Evolutionary conservation across 2,797 vertebrate species (phyloP).

Genomic region (Sternarchorhynchus goeldii): DNA sequence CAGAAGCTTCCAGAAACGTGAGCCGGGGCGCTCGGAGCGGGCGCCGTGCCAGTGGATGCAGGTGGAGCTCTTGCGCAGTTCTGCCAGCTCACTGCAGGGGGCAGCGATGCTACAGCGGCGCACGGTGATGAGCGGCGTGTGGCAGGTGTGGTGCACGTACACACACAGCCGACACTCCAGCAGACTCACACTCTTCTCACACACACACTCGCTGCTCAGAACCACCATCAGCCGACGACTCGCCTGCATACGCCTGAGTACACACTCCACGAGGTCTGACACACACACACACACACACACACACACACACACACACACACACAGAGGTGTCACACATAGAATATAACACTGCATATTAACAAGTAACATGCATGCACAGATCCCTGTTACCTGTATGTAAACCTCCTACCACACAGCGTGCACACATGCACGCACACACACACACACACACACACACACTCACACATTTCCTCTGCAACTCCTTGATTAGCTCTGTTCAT

Average conservation of each 20-base stretch:
- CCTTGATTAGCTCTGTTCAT: no score
- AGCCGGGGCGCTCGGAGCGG: constrained; percentile 74
- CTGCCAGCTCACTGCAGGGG: constrained; percentile 75
- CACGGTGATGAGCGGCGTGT: constrained; percentile 79
- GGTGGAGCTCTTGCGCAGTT: constrained; percentile 75
- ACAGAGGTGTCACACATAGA: background rate
- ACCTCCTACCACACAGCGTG: no score
- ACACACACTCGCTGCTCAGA: constrained; percentile 83
- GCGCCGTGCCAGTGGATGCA: constrained; percentile 82
- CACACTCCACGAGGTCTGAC: constrained; percentile 64
- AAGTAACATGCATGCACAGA: no score
- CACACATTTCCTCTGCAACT: no score
- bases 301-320: background rate
- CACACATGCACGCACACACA: background rate
- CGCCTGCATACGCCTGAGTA: constrained; percentile 85
- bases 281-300: constrained; percentile 2
- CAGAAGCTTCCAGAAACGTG: constrained; percentile 87
- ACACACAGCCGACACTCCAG: constrained; percentile 88
- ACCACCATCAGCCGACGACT: constrained; percentile 88
- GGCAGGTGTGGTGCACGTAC: constrained; percentile 79
- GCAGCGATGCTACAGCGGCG: constrained; percentile 74
- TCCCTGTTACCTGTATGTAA: no score
- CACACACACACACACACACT: background rate
- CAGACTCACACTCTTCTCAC: constrained; percentile 87
- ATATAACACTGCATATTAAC: no score